Evolutionary conservation across 2,888 invertebrate species (phyloP).

Genomic region (Drosophila koepferae): DNA sequence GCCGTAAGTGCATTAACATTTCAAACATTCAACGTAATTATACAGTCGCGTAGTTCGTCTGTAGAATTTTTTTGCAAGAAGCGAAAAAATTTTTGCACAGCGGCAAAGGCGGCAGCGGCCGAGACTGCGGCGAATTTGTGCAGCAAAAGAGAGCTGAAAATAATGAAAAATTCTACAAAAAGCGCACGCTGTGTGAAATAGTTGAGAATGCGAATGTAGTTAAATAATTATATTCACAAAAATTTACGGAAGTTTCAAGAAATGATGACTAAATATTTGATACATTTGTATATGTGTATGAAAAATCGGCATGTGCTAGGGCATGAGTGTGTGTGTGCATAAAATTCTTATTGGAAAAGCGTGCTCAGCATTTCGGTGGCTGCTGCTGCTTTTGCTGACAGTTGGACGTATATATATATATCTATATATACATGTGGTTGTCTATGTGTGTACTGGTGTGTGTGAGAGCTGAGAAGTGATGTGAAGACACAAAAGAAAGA

Average conservation of each 20-base stretch:
- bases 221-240: slow-evolving; percentile 25
- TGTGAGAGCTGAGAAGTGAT: slow-evolving; percentile 60
- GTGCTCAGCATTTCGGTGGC: slow-evolving; percentile 78
- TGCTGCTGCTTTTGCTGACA: slow-evolving; percentile 37
- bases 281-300: slow-evolving; percentile 49
- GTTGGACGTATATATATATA: slow-evolving; percentile 42
- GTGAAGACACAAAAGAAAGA: slow-evolving; percentile 73
- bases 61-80: slow-evolving; percentile 58
- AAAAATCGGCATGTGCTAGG: slow-evolving; percentile 73
- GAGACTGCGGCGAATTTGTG: slow-evolving; percentile 69
- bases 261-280: slow-evolving; percentile 63
- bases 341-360: slow-evolving; percentile 79
- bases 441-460: slow-evolving; percentile 29
- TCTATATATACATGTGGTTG: slow-evolving; percentile 18
- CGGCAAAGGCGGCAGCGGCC: slow-evolving; percentile 62
- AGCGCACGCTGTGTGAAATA: slow-evolving; percentile 37
- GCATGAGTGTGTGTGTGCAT: slow-evolving; percentile 43
- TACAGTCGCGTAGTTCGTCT: slow-evolving; percentile 40
- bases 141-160: slow-evolving; percentile 62
- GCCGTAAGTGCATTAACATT: slow-evolving; percentile 66
- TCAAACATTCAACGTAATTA: slow-evolving; percentile 43
- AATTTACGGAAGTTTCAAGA: slow-evolving; percentile 25
- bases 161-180: slow-evolving; percentile 63
- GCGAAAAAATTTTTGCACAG: slow-evolving; percentile 78
- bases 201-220: slow-evolving; percentile 31